Percentiles rank a stretch among this genome's conserved stretches.
Evolutionary conservation across 2,888 invertebrate genomes (phyloP).

Genomic region (Caenorhabditis auriculariae): DNA sequence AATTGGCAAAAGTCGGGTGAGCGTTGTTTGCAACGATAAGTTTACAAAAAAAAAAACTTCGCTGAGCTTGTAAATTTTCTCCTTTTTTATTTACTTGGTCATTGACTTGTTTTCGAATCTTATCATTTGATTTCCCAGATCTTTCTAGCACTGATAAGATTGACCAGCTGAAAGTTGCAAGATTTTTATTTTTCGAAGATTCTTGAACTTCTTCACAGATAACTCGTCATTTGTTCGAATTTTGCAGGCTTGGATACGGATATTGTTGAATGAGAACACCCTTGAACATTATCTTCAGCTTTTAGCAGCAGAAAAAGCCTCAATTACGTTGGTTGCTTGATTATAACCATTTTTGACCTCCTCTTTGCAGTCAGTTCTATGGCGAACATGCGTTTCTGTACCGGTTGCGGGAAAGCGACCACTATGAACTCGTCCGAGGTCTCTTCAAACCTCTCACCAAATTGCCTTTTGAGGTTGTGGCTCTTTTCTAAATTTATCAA

Average conservation of each 20-base stretch:
- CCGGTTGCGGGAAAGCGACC: slow-evolving; percentile 65
- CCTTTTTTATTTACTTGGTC: slow-evolving; percentile 1
- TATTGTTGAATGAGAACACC: slow-evolving; percentile 66
- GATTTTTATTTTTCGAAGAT: too few species aligned
- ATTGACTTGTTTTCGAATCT: background rate
- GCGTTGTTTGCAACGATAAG: slow-evolving; percentile 7
- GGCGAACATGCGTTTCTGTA: slow-evolving; percentile 64
- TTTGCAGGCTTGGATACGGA: slow-evolving; percentile 66
- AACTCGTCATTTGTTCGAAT: too few species aligned
- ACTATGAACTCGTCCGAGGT: slow-evolving; percentile 63
- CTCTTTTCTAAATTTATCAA: too few species aligned
- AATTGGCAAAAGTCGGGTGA: slow-evolving; percentile 65
- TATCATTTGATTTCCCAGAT: background rate
- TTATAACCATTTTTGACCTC: background rate
- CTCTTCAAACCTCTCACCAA: slow-evolving; percentile 24
- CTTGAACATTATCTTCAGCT: slow-evolving; percentile 66
- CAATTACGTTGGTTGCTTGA: slow-evolving; percentile 58
- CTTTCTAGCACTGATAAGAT: background rate
- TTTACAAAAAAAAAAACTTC: background rate
- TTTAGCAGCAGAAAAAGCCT: slow-evolving; percentile 63
- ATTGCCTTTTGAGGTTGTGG: too few species aligned
- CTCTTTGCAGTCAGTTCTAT: slow-evolving; percentile 64
- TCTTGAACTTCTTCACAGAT: too few species aligned
- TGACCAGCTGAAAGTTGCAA: background rate
- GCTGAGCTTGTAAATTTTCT: too few species aligned